Conservation (phyloP, 2,888 invertebrate genomes). For the Rhingia rostrata region DNA sequence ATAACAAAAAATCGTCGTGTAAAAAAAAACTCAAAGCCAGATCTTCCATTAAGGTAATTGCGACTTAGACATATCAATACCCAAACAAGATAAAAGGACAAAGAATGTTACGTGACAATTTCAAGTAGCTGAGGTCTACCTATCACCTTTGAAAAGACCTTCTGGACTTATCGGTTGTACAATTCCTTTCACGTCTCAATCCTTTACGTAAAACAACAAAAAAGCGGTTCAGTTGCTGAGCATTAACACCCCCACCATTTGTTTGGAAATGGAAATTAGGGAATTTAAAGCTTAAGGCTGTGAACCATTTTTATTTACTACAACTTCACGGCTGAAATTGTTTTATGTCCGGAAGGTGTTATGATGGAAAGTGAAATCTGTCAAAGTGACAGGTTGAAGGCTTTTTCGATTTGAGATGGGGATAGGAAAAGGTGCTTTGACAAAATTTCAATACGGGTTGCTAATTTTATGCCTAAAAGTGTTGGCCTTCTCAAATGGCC, state of each 20-base stretch:
- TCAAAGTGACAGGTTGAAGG: conserved; percentile 6
- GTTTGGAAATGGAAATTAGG: conserved; percentile 34
- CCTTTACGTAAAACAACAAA: conserved; percentile 12
- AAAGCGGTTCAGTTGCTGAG: conserved; percentile 14
- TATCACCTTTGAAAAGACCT: not conserved
- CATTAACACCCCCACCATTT: conserved; percentile 28
- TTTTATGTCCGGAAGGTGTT: conserved; percentile 28
- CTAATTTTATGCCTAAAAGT: not conserved
- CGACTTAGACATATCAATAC: conserved; percentile 8
- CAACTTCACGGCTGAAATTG: conserved; percentile 18
- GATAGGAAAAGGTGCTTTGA: not conserved
- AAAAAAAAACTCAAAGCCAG: too few relatives aligned
- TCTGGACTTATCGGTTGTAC: conserved; percentile 7
- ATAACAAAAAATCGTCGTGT: too few relatives aligned
- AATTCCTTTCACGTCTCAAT: conserved; percentile 9
- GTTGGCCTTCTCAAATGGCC: conserved; percentile 7
- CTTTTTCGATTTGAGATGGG: conserved; percentile 8
- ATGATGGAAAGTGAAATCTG: not conserved
- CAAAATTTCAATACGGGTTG: conserved; percentile 21
- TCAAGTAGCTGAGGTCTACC: not conserved
- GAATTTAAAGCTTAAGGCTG: conserved; percentile 3
- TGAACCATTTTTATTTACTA: conserved; percentile 10
- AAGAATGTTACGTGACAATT: conserved; percentile 24
- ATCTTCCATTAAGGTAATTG: conserved; percentile 31
- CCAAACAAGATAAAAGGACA: conserved; percentile 3